Conservation (phyloP, 1,140 invertebrate genomes). For the Heterodera carotae region DNA sequence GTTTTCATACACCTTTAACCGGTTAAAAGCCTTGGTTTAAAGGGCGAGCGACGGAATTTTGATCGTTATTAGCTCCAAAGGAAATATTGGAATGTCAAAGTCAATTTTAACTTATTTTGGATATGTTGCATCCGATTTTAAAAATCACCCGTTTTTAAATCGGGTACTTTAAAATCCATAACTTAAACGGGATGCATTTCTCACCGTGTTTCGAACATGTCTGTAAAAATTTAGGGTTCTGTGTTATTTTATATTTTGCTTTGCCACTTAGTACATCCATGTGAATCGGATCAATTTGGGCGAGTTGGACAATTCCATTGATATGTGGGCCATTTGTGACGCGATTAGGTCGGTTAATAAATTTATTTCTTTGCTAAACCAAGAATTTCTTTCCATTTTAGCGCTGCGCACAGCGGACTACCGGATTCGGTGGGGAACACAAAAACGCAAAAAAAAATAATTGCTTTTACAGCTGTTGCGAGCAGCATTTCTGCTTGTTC, state of each 20-base stretch:
- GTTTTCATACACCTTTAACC: too few species aligned
- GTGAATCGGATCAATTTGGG: constrained; percentile 20
- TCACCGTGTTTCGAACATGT: too few species aligned
- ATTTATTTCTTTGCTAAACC: not conserved
- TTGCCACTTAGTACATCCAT: constrained; percentile 27
- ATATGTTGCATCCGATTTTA: constrained; percentile 3
- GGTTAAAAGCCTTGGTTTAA: too few species aligned
- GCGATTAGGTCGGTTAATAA: constrained; percentile 23
- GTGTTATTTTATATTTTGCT: not conserved
- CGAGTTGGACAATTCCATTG: constrained; percentile 10
- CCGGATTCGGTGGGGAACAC: constrained; percentile 19
- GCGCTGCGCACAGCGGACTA: constrained; percentile 26
- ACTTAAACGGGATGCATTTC: too few species aligned
- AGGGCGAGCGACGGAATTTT: too few species aligned
- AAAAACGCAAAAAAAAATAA: not conserved
- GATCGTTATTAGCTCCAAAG: too few species aligned
- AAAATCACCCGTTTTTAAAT: too few species aligned
- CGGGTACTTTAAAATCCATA: too few species aligned
- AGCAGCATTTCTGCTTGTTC: constrained; percentile 19
- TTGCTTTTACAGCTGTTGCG: constrained; percentile 14
- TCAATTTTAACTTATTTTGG: too few species aligned
- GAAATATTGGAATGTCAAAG: too few species aligned
- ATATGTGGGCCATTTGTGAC: constrained; percentile 31
- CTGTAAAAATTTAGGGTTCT: too few species aligned
- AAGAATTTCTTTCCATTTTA: not conserved